phyloP scores from a whole-genome alignment of 2,113 vertebrate species.

The Oncorhynchus tshawytscha region DNA sequence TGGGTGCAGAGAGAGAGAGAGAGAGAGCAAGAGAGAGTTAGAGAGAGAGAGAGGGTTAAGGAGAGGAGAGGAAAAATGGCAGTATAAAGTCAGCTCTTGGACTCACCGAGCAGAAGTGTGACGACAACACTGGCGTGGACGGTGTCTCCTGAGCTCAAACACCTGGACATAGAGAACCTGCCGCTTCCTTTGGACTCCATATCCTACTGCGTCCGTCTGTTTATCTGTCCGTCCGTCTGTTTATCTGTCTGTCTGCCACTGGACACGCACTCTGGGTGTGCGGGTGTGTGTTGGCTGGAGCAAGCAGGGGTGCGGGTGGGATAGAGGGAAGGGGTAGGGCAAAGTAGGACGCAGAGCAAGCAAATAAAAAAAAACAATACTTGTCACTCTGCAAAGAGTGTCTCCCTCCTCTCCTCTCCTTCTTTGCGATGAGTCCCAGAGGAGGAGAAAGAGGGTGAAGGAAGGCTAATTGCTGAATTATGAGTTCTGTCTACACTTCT shows the following conservation, averaged over 20 bases:
- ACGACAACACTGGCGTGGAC: slow-evolving; percentile 32
- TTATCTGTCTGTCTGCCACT: slow-evolving; percentile 10
- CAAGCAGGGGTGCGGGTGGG: background rate
- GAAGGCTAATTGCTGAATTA: background rate
- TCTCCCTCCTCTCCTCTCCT: slow-evolving; percentile 11
- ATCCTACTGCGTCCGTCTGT: background rate
- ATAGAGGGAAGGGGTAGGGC: background rate
- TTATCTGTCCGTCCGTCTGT: background rate
- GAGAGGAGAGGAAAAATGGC: background rate
- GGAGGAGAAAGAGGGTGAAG: background rate
- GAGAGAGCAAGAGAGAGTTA: no score
- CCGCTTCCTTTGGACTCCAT: slow-evolving; percentile 21
- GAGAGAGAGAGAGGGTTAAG: background rate
- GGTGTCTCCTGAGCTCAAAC: slow-evolving; percentile 20
- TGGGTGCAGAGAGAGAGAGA: background rate
- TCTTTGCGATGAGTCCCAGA: slow-evolving; percentile 16
- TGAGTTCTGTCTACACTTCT: background rate
- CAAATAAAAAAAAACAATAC: background rate
- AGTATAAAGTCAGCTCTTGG: background rate
- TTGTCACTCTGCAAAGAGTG: slow-evolving; percentile 29
- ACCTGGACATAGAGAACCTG: slow-evolving; percentile 30
- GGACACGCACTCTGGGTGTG: background rate
- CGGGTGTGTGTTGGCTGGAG: background rate
- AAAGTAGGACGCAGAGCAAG: slow-evolving; percentile 9
- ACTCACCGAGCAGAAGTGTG: slow-evolving; percentile 45